These are phyloP conservation scores for Leptoclinus maculatus DNA, from an alignment of 2,797 vertebrate genomes.

Conservation along the genomic window DNA sequence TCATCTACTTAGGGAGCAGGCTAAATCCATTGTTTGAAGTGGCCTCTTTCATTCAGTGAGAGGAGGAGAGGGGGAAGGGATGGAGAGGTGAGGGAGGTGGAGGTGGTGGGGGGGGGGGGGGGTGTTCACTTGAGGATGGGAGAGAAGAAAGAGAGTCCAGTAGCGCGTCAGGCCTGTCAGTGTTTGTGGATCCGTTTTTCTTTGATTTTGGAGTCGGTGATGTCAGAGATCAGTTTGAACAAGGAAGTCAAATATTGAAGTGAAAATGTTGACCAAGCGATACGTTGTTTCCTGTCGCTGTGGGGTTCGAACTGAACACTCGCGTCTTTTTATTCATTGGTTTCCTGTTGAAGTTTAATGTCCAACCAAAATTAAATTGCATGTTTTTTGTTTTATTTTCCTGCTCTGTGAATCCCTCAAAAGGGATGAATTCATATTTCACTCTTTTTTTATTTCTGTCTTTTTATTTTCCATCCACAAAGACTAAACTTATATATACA, in stretches of 20 bases:
- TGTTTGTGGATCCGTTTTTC: constrained; percentile 13
- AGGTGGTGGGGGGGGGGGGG: constrained; percentile 1
- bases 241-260: constrained; percentile 22
- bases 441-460: too few species aligned
- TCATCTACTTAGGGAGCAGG: constrained; percentile 43
- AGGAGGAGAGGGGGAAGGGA: constrained; percentile 9
- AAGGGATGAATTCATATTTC: not conserved
- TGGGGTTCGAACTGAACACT: not conserved
- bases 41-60: constrained; percentile 67
- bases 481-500: too few species aligned
- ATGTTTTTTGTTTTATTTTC: not conserved
- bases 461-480: not conserved
- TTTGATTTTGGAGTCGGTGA: not conserved
- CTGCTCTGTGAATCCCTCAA: not conserved
- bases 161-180: constrained; percentile 44
- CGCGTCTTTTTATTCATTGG: not conserved
- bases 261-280: constrained; percentile 9
- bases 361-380: not conserved
- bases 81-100: constrained; percentile 14
- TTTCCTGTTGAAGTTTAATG: not conserved
- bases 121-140: constrained; percentile 40
- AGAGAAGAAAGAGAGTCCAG: constrained; percentile 35
- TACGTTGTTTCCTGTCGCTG: not conserved
- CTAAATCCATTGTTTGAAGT: constrained; percentile 71
- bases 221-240: constrained; percentile 1